Conservation (phyloP, 2,888 invertebrate species). For the Hypomecis punctinalis region DNA sequence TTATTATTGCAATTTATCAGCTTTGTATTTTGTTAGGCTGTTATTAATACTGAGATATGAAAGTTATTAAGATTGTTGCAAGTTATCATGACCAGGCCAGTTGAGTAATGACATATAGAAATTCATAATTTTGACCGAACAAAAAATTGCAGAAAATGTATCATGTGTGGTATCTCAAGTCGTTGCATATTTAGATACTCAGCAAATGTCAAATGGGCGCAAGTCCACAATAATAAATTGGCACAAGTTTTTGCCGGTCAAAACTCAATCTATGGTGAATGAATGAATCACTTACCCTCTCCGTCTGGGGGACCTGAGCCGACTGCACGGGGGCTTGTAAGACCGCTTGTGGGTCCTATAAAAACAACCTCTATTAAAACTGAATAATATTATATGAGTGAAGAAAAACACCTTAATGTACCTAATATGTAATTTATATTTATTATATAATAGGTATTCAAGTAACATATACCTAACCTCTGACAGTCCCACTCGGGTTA, state of each 20-base stretch:
- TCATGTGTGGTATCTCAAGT: background rate
- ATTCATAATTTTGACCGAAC: background rate
- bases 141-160: background rate
- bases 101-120: background rate
- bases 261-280: background rate
- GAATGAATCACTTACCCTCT: slow-evolving; percentile 63
- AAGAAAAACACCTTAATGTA: no score
- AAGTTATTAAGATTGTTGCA: slow-evolving; percentile 36
- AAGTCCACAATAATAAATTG: background rate
- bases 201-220: background rate
- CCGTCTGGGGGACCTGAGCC: slow-evolving; percentile 60
- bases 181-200: no score
- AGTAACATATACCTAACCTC: no score
- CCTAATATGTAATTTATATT: no score
- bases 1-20: background rate
- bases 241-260: background rate
- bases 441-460: no score
- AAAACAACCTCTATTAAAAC: background rate
- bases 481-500: no score
- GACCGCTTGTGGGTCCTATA: slow-evolving; percentile 82
- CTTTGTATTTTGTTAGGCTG: slow-evolving; percentile 20
- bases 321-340: slow-evolving; percentile 67
- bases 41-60: slow-evolving; percentile 38
- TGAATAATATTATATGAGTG: background rate
- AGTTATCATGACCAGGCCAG: slow-evolving; percentile 12